These are phyloP conservation scores for Rutilus rutilus DNA, from an alignment of 2,113 vertebrate genomes.

Conservation along the genomic window DNA sequence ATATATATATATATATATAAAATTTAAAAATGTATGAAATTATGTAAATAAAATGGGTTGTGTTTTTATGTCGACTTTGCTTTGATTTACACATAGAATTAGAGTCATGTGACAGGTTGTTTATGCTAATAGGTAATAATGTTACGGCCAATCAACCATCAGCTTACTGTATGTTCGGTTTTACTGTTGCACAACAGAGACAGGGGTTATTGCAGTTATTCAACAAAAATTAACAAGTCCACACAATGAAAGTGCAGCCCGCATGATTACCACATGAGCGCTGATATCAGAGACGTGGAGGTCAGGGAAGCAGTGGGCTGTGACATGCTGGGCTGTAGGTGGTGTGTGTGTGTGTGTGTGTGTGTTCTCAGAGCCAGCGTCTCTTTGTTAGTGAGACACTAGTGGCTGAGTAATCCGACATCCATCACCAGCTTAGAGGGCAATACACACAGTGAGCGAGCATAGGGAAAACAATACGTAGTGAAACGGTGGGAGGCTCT, in stretches of 20 bases:
- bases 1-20: too few relatives aligned
- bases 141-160: neutral
- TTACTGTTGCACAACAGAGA: neutral
- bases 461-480: slow-evolving; percentile 66
- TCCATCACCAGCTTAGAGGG: slow-evolving; percentile 73
- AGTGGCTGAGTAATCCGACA: slow-evolving; percentile 69
- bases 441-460: slow-evolving; percentile 67
- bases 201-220: neutral
- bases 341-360: slow-evolving; percentile 54
- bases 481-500: slow-evolving; percentile 69
- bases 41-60: neutral
- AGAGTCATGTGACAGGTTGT: neutral
- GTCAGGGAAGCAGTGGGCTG: slow-evolving; percentile 49
- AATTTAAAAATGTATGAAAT: too few relatives aligned
- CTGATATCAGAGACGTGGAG: slow-evolving; percentile 42
- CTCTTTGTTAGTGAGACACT: slow-evolving; percentile 53
- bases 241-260: neutral
- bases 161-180: neutral
- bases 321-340: slow-evolving; percentile 53
- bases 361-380: slow-evolving; percentile 47
- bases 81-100: neutral
- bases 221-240: neutral
- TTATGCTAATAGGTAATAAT: neutral
- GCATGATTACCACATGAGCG: slow-evolving; percentile 25
- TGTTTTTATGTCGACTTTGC: neutral